Base-by-base conservation (phyloP, 2,797 vertebrate genomes). In the Chaetophractus vellerosus region DNA sequence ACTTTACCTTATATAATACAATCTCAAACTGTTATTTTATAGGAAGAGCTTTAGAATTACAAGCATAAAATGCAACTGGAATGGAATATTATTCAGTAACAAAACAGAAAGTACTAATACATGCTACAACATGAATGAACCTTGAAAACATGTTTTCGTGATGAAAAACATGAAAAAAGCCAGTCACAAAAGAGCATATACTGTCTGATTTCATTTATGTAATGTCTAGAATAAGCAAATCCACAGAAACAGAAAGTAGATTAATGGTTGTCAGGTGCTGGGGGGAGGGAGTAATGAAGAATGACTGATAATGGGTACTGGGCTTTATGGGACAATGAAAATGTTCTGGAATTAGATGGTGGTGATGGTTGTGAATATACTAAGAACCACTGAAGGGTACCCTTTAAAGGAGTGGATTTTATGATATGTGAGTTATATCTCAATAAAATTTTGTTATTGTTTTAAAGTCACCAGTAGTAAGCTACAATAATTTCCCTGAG, bases 1-100 rank as follows among this genome's bases (percentile, higher is more conserved):
- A 38, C 55, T 88, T 76, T 71, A 78, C n/a, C 38, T 76, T 48
- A 88, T 3, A 84, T n/a, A 80, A 93, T 63, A 45, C 45, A 91
- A 95, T 50, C 4, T 83, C 45, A 89, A 92, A 57, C 57, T 86
- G 9, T 63, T 72, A 2, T 76, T 75, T 93, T 71, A 78, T 4
- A 85, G 12, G 4, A 95, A 82, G 21, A 74, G 52, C 11, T 92
- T 93, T 63, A 90, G 33, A 90, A 92, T 71, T 92, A 92, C 85
- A 82, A 92, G 59, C 31, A 86, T 72, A 95, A 93, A 86, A 93
- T 10, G 41, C 36, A 95, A 83, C 23, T 14, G 55, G n/a, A 92
- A 52, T 11, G 55, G 31, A 88, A 59, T 80, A 85, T 92, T 84
- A 96, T 59, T 76, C 59, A 68, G n/a, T 61, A 92, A 61, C 59